Evolutionary conservation across 2,797 vertebrate genomes (phyloP).

Genomic region (Cossypha caffra): DNA sequence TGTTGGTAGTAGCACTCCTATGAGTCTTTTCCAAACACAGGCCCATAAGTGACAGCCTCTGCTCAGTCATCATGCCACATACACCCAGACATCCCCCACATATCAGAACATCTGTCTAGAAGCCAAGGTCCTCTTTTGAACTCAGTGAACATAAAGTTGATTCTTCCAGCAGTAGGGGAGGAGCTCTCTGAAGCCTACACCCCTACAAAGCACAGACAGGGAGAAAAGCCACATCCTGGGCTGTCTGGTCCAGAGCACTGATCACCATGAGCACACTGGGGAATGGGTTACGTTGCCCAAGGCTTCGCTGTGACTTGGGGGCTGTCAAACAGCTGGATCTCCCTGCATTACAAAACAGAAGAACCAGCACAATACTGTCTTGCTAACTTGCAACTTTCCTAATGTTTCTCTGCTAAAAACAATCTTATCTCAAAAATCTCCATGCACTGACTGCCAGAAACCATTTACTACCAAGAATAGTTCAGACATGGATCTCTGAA

Average conservation of each 20-base stretch:
- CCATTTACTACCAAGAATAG: neutral
- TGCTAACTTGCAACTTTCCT: neutral
- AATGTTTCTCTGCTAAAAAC: neutral
- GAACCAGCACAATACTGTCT: neutral
- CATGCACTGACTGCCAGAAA: neutral
- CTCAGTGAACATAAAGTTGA: neutral
- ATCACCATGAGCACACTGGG: neutral
- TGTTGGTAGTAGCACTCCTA: neutral
- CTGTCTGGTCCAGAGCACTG: neutral
- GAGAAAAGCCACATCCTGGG: neutral
- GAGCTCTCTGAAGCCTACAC: neutral
- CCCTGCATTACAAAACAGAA: neutral
- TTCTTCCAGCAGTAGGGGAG: neutral
- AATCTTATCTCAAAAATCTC: neutral
- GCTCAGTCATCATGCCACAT: neutral
- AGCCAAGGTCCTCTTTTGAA: neutral
- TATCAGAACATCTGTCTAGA: neutral
- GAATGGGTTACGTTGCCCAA: neutral
- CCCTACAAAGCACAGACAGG: neutral
- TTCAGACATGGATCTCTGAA: neutral
- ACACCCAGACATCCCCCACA: neutral
- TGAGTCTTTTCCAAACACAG: neutral
- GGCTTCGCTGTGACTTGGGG: neutral
- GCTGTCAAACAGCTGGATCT: neutral
- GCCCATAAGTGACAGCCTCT: neutral